Evolutionary conservation across 2,797 vertebrate species (phyloP).

Genomic region (Argya squamiceps): DNA sequence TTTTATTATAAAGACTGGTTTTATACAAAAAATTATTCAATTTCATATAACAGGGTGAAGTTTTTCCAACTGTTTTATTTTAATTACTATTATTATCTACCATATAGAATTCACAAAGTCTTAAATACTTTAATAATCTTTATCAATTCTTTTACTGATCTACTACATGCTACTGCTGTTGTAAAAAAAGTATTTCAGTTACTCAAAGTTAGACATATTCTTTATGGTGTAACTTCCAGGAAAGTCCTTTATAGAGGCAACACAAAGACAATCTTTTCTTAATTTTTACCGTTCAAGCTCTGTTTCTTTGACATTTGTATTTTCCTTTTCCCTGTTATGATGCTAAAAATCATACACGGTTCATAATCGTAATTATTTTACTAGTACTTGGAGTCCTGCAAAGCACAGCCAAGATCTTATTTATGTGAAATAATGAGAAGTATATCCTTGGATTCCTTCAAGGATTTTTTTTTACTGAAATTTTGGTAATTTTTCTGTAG

Average conservation of each 20-base stretch:
- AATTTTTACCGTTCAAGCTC: background rate
- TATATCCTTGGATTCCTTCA: background rate
- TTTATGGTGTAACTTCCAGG: background rate
- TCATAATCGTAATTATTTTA: background rate
- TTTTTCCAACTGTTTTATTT: background rate
- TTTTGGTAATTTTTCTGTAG: background rate
- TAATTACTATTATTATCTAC: background rate
- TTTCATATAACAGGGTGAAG: background rate
- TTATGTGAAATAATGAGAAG: background rate
- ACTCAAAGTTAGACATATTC: background rate
- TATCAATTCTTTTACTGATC: background rate
- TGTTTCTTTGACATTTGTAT: background rate
- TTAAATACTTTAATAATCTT: background rate
- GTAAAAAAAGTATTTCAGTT: background rate
- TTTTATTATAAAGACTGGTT: background rate
- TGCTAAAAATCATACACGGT: background rate
- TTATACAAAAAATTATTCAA: background rate
- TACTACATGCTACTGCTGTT: background rate
- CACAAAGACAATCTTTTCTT: background rate
- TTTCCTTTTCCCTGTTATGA: background rate
- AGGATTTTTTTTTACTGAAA: background rate
- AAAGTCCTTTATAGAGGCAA: background rate
- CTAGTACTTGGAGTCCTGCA: background rate
- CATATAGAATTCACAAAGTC: background rate
- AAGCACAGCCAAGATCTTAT: background rate